phyloP scores from a whole-genome alignment of 2,797 vertebrate genomes.

The Luscinia megarhynchos region DNA sequence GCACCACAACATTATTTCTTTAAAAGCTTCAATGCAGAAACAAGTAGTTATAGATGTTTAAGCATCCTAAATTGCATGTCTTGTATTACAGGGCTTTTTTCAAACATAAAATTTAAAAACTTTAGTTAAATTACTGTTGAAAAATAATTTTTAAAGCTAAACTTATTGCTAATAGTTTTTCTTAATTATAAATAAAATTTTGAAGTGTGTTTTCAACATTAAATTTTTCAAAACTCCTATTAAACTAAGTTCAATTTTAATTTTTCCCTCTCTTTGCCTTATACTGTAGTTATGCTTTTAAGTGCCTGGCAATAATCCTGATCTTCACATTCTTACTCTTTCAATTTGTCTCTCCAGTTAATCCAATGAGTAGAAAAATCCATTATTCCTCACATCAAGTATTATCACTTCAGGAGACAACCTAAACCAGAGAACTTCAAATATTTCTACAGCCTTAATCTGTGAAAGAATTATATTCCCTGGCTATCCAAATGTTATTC shows the following conservation, averaged over 20 bases:
- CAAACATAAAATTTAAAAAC: background rate
- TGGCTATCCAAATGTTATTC: background rate
- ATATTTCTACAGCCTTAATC: background rate
- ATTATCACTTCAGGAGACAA: background rate
- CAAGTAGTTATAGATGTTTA: background rate
- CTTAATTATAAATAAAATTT: background rate
- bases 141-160: background rate
- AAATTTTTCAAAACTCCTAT: background rate
- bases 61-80: background rate
- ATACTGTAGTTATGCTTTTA: background rate
- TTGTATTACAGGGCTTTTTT: background rate
- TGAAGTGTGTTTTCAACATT: background rate
- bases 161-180: background rate
- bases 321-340: background rate
- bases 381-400: background rate
- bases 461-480: background rate
- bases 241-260: background rate
- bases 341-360: background rate
- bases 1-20: background rate
- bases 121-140: background rate
- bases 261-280: background rate
- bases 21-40: background rate
- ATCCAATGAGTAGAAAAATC: background rate
- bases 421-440: background rate
- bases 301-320: background rate